phyloP scores from a whole-genome alignment of 2,113 vertebrate species.

The Tretioscincus oriximinensis region DNA sequence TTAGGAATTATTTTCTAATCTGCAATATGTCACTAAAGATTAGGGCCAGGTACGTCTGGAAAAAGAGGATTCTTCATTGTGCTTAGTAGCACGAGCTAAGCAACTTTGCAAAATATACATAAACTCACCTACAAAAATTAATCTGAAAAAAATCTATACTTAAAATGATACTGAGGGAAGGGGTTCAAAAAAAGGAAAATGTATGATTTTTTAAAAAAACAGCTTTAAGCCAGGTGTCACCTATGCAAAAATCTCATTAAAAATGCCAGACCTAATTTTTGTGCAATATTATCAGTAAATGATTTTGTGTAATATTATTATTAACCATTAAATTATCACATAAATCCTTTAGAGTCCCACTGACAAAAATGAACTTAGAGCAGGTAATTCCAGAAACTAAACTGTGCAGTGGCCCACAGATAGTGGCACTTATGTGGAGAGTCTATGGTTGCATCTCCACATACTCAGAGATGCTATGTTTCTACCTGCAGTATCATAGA shows the following conservation, averaged over 20 bases:
- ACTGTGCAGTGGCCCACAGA: too few species aligned
- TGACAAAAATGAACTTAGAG: not conserved
- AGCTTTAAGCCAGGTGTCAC: not conserved
- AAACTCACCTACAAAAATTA: not conserved
- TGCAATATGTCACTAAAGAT: constrained; percentile 43
- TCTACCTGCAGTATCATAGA: not conserved
- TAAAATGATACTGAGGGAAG: not conserved
- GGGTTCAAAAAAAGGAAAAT: not conserved
- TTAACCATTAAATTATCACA: too few species aligned
- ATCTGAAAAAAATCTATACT: not conserved
- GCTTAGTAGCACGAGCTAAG: constrained; percentile 35
- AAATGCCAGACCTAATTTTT: not conserved
- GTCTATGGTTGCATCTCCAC: too few species aligned
- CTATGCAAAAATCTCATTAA: not conserved
- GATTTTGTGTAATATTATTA: not conserved
- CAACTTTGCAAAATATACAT: constrained; percentile 3
- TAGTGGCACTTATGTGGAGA: too few species aligned
- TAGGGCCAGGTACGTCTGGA: constrained; percentile 34
- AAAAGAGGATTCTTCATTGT: constrained; percentile 23
- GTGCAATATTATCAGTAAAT: not conserved
- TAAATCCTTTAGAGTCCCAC: not conserved
- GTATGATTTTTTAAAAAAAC: not conserved
- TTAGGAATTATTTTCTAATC: constrained; percentile 62
- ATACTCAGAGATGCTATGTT: not conserved
- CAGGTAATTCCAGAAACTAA: too few species aligned